Conservation (phyloP, 2,797 vertebrate species). For the Microctenopoma stevenorrisi region DNA sequence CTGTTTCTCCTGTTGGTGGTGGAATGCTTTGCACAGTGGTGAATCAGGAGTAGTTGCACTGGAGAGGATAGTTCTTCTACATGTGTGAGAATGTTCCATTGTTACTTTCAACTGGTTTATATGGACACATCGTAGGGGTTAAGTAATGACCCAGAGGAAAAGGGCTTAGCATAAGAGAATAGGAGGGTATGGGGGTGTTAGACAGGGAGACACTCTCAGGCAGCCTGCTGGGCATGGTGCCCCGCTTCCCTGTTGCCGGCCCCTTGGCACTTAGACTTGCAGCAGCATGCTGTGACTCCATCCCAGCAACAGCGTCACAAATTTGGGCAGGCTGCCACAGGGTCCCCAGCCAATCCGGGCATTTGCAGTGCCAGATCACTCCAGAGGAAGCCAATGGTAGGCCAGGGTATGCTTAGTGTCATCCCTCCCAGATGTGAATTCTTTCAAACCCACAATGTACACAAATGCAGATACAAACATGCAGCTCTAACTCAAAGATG, state of each 20-base stretch:
- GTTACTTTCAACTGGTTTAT: constrained; percentile 31
- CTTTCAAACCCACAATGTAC: constrained; percentile 70
- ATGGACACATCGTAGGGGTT: constrained; percentile 28
- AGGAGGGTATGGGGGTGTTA: constrained; percentile 18
- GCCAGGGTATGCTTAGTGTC: constrained; percentile 35
- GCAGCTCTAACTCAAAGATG: constrained; percentile 30
- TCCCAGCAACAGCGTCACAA: constrained; percentile 80
- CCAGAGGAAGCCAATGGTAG: constrained; percentile 64
- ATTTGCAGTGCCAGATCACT: constrained; percentile 51
- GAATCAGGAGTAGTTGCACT: constrained; percentile 1
- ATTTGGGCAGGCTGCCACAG: constrained; percentile 59
- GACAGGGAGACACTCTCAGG: constrained; percentile 55
- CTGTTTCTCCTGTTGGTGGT: constrained; percentile 4
- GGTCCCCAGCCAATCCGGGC: constrained; percentile 64
- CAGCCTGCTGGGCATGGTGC: constrained; percentile 58
- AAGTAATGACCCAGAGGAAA: constrained; percentile 25
- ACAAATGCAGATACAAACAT: constrained; percentile 55
- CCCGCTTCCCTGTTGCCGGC: constrained; percentile 50
- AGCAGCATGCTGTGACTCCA: constrained; percentile 65
- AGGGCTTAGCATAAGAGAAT: constrained; percentile 18
- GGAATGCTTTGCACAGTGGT: constrained; percentile 7
- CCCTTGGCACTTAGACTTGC: constrained; percentile 63
- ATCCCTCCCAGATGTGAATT: constrained; percentile 74
- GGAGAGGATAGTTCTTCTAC: neutral
- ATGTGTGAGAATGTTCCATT: constrained; percentile 21